Evolutionary conservation across 1,140 invertebrate species (phyloP).

Genomic region (Drosophila ohnishii): DNA sequence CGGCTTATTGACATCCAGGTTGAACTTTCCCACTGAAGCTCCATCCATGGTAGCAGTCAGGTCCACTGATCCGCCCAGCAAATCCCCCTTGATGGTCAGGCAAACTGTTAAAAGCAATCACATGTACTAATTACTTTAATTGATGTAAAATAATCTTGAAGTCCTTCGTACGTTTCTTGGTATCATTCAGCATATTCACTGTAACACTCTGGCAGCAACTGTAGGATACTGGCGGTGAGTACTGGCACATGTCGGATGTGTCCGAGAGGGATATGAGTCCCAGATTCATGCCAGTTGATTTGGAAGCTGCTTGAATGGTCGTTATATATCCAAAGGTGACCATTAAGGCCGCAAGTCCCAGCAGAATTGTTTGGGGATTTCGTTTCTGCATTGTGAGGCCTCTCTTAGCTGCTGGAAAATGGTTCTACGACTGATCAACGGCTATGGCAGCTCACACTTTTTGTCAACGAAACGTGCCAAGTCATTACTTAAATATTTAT

Average conservation of each 20-base stretch:
- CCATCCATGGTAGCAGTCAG: slow-evolving; percentile 46
- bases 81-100: slow-evolving; percentile 30
- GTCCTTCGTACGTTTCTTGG: slow-evolving; percentile 42
- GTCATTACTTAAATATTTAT: slow-evolving; percentile 13
- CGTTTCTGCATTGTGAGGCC: slow-evolving; percentile 3
- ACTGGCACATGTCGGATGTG: slow-evolving; percentile 32
- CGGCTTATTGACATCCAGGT: slow-evolving; percentile 39
- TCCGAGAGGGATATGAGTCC: slow-evolving; percentile 38
- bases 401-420: not conserved
- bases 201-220: slow-evolving; percentile 53
- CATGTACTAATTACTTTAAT: too few species aligned
- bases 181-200: slow-evolving; percentile 33
- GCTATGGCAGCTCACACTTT: slow-evolving; percentile 1
- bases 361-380: not conserved
- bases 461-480: slow-evolving; percentile 14
- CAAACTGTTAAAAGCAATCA: slow-evolving; percentile 34
- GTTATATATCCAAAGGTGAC: not conserved
- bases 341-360: slow-evolving; percentile 2
- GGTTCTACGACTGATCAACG: not conserved
- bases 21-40: slow-evolving; percentile 29
- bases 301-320: not conserved
- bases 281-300: not conserved
- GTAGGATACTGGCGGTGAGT: slow-evolving; percentile 48
- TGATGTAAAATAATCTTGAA: too few species aligned
- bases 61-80: slow-evolving; percentile 40